phyloP scores from a whole-genome alignment of 2,113 vertebrate species.

The Rana temporaria region DNA sequence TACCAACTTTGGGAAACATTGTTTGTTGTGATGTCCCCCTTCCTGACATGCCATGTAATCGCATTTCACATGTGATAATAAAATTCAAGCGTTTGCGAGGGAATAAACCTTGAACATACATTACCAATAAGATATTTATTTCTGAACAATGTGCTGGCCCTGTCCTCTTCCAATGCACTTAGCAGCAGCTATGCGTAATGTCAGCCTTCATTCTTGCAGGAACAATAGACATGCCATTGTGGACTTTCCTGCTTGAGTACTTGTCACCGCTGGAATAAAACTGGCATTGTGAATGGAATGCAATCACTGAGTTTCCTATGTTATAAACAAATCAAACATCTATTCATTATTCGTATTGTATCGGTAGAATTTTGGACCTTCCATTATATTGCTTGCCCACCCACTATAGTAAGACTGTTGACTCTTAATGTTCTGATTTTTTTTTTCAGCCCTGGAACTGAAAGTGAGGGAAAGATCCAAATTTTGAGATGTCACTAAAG shows the following conservation, averaged over 20 bases:
- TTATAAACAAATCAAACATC: neutral
- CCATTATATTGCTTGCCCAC: neutral
- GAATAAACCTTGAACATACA: constrained; percentile 28
- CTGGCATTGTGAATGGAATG: constrained; percentile 4
- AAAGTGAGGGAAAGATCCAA: too few species aligned
- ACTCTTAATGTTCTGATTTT: too few species aligned
- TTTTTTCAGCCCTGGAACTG: too few species aligned
- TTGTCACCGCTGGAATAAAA: constrained; percentile 3
- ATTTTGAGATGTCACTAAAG: too few species aligned
- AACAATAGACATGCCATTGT: constrained; percentile 8
- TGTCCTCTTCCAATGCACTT: neutral
- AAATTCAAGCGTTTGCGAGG: neutral
- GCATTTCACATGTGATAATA: neutral
- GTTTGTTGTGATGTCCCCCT: neutral
- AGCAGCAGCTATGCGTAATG: constrained; percentile 3
- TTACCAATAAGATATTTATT: constrained; percentile 29
- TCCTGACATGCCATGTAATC: neutral
- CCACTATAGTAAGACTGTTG: neutral
- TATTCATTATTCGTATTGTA: neutral
- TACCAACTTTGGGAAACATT: neutral
- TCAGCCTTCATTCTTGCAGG: neutral
- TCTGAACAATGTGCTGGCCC: constrained; percentile 8
- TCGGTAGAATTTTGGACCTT: neutral
- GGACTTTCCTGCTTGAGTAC: constrained; percentile 1
- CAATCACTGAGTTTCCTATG: neutral